Evolutionary conservation across 2,888 invertebrate species (phyloP).

Genomic region (Cyrtodaria siliqua): DNA sequence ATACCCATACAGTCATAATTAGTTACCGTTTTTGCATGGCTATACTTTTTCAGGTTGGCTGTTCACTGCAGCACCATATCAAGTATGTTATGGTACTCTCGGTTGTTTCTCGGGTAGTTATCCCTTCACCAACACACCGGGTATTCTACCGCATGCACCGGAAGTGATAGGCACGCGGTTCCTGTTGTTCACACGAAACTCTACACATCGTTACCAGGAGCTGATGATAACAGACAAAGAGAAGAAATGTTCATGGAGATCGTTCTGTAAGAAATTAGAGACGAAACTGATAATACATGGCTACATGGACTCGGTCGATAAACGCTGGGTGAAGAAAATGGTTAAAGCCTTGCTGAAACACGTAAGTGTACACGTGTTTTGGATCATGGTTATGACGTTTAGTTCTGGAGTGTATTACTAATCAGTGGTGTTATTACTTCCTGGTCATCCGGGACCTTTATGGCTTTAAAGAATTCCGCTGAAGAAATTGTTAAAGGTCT

Average conservation of each 20-base stretch:
- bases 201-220: constrained; percentile 22
- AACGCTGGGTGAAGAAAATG: constrained; percentile 60
- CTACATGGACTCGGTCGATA: constrained; percentile 44
- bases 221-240: constrained; percentile 21
- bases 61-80: constrained; percentile 10
- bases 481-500: too few relatives aligned
- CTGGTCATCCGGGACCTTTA: too few relatives aligned
- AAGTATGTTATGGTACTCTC: constrained; percentile 71
- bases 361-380: constrained; percentile 38
- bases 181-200: constrained; percentile 88
- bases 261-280: constrained; percentile 24
- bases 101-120: constrained; percentile 75
- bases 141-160: constrained; percentile 73
- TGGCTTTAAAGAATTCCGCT: too few relatives aligned
- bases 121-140: constrained; percentile 71
- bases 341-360: constrained; percentile 51
- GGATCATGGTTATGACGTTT: neutral
- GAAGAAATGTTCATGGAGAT: constrained; percentile 39
- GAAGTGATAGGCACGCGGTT: constrained; percentile 91
- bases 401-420: too few relatives aligned
- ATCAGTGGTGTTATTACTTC: too few relatives aligned
- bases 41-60: constrained; percentile 38
- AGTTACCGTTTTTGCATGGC: too few relatives aligned
- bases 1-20: too few relatives aligned
- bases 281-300: constrained; percentile 66